phyloP scores from a whole-genome alignment of 92 coral and sea anemone genomes.

The Phenganax stokvisi region DNA sequence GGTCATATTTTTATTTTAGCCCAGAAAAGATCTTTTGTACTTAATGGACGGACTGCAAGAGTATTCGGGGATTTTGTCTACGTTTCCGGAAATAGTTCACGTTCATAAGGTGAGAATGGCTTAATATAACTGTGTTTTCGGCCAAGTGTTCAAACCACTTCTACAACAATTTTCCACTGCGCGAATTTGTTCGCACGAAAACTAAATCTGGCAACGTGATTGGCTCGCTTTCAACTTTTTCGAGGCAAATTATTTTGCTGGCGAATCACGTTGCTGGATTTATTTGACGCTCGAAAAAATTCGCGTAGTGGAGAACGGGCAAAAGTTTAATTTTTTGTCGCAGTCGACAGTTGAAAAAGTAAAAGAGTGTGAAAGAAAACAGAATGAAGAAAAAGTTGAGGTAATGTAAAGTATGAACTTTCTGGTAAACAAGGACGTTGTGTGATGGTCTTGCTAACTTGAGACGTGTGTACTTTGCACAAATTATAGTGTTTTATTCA shows the following conservation, averaged over 20 bases:
- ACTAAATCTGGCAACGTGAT: no score
- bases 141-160: background rate
- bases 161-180: background rate
- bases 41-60: slow-evolving; percentile 85
- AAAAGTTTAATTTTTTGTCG: background rate
- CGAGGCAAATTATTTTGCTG: no score
- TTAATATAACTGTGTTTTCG: background rate
- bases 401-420: slow-evolving; percentile 33
- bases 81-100: slow-evolving; percentile 86
- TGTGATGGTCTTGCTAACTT: background rate
- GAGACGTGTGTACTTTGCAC: no score
- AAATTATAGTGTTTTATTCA: background rate
- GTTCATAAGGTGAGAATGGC: slow-evolving; percentile 70
- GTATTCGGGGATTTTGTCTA: slow-evolving; percentile 79
- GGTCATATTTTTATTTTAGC: slow-evolving; percentile 50
- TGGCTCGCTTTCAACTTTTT: no score
- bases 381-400: slow-evolving; percentile 90
- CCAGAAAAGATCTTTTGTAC: slow-evolving; percentile 70
- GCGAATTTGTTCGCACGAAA: no score
- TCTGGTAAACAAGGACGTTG: background rate
- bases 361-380: slow-evolving; percentile 79
- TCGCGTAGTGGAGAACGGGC: no score
- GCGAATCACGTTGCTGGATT: no score
- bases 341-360: slow-evolving; percentile 79
- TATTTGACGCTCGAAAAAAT: no score